A percentile compares a stretch with the other conserved stretches of the same genome.
phyloP scores from a whole-genome alignment of 2,113 vertebrate species.

The Pseudopipra pipra region DNA sequence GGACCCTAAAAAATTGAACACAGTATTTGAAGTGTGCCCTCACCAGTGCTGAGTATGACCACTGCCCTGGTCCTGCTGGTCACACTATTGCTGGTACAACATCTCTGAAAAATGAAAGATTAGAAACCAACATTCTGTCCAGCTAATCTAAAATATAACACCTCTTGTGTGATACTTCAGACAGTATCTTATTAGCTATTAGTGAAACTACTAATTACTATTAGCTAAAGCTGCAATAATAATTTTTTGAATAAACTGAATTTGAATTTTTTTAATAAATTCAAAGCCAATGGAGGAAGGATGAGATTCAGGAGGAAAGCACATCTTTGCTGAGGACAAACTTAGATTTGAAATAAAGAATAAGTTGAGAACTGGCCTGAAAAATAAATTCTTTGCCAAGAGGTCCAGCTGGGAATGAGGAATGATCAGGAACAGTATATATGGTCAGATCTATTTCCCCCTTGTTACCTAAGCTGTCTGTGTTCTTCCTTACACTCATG shows the following conservation, averaged over 20 bases:
- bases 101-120: neutral
- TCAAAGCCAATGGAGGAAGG: neutral
- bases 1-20: neutral
- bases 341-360: neutral
- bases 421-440: neutral
- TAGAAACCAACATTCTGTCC: neutral
- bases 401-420: neutral
- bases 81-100: neutral
- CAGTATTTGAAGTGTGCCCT: neutral
- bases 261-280: neutral
- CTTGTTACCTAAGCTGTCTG: neutral
- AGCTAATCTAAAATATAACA: neutral
- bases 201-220: neutral
- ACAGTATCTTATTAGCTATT: neutral
- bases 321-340: neutral
- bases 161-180: neutral
- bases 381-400: neutral
- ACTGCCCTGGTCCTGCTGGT: neutral
- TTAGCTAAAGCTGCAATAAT: neutral
- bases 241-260: too few species aligned
- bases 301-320: neutral
- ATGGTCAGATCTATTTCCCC: neutral
- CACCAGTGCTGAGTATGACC: fast-evolving
- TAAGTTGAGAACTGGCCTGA: neutral
- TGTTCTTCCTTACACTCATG: neutral